phyloP scores from a whole-genome alignment of 1,140 invertebrate species.

The Batillaria attramentaria region DNA sequence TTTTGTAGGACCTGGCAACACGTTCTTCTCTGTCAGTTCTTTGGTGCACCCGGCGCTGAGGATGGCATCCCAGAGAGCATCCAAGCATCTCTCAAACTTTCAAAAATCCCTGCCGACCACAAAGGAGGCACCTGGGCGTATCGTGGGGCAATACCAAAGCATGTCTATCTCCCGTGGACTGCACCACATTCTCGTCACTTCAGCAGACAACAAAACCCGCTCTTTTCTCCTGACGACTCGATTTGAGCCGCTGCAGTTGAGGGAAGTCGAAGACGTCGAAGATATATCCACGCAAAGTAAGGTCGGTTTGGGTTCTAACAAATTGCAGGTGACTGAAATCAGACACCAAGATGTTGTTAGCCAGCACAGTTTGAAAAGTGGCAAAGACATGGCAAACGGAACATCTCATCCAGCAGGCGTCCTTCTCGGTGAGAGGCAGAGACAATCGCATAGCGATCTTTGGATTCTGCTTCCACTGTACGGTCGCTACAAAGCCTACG shows the following conservation, averaged over 20 bases:
- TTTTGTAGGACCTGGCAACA: not conserved
- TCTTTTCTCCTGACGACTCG: slow-evolving; percentile 4
- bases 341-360: no score
- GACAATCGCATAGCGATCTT: not conserved
- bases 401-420: no score
- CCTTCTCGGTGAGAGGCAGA: no score
- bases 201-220: not conserved
- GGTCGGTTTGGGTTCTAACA: no score
- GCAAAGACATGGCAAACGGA: no score
- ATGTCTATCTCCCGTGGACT: not conserved
- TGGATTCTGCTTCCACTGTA: slow-evolving; percentile 10
- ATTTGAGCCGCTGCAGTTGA: slow-evolving; percentile 9
- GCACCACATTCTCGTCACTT: not conserved
- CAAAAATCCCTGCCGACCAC: not conserved
- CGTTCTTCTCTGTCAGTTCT: not conserved
- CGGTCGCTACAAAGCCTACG: slow-evolving; percentile 21
- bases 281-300: no score
- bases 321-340: no score
- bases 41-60: not conserved
- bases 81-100: not conserved
- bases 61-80: not conserved
- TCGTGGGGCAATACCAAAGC: not conserved
- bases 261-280: no score
- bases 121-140: not conserved
- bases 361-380: no score